phyloP scores from a whole-genome alignment of 2,888 invertebrate species.

The Brachyptera putata region DNA sequence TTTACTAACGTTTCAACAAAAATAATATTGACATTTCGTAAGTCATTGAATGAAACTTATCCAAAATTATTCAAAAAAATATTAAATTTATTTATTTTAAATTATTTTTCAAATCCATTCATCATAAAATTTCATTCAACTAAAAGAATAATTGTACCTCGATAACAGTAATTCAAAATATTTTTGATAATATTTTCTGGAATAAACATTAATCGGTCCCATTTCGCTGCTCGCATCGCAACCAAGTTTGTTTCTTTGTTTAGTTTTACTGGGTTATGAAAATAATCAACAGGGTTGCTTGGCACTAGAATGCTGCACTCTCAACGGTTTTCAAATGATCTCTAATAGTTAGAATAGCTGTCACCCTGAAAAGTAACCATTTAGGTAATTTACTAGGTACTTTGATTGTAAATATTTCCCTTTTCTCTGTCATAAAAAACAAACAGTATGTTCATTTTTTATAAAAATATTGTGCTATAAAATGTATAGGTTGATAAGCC shows the following conservation, averaged over 20 bases:
- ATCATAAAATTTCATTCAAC: too few relatives aligned
- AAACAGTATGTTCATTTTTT: slow-evolving; percentile 6
- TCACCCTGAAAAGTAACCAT: slow-evolving; percentile 1
- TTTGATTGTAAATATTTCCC: slow-evolving; percentile 18
- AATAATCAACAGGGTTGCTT: slow-evolving; percentile 10
- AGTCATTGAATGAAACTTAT: too few relatives aligned
- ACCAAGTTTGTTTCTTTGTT: slow-evolving; percentile 5
- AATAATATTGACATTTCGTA: too few relatives aligned
- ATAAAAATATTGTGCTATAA: slow-evolving; percentile 7
- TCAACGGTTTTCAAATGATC: slow-evolving; percentile 38
- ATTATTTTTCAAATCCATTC: slow-evolving; percentile 8
- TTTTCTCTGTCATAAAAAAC: slow-evolving; percentile 11
- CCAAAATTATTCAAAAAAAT: slow-evolving; percentile 1
- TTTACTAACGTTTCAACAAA: too few relatives aligned
- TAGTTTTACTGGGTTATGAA: slow-evolving; percentile 21
- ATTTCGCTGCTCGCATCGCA: too few relatives aligned
- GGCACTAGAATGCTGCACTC: slow-evolving; percentile 26
- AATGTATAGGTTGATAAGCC: neutral
- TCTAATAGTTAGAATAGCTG: slow-evolving; percentile 34
- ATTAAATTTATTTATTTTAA: slow-evolving; percentile 15
- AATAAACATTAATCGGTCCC: too few relatives aligned
- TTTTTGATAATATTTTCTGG: slow-evolving; percentile 6
- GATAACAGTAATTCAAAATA: slow-evolving; percentile 6
- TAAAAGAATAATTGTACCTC: too few relatives aligned
- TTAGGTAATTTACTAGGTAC: slow-evolving; percentile 18